phyloP scores from a whole-genome alignment of 2,113 vertebrate genomes.

The Rutilus rutilus region DNA sequence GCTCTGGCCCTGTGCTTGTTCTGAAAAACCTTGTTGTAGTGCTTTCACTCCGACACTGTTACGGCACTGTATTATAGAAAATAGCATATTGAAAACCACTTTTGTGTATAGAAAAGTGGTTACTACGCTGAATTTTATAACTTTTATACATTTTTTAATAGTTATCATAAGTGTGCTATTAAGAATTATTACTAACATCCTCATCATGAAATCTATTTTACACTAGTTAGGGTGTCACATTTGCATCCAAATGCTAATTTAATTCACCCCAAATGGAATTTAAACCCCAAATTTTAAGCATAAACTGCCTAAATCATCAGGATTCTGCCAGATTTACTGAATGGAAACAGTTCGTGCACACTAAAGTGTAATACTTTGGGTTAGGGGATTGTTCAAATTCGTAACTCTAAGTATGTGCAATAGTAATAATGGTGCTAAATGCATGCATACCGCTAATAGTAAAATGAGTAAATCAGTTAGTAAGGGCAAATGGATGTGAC shows the following conservation, averaged over 20 bases:
- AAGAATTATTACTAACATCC: neutral
- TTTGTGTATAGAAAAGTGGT: neutral
- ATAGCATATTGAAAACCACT: neutral
- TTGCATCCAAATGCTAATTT: neutral
- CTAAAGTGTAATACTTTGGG: neutral
- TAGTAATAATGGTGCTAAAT: neutral
- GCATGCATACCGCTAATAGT: neutral
- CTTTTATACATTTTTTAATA: neutral
- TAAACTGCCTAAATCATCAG: neutral
- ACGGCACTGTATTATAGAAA: neutral
- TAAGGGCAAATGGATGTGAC: neutral
- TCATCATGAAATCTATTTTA: neutral
- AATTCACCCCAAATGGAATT: neutral
- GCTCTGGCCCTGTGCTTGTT: constrained; percentile 24
- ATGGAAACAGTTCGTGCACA: neutral
- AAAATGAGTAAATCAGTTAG: neutral
- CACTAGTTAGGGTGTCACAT: neutral
- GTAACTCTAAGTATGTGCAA: neutral
- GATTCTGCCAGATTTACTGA: neutral
- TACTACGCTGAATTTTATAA: neutral
- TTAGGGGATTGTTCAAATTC: neutral
- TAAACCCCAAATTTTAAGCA: neutral
- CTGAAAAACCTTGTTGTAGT: neutral
- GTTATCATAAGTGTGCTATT: neutral
- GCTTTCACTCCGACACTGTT: neutral